phyloP scores from a whole-genome alignment of 2,888 invertebrate genomes.

The Ormyrus rosae region DNA sequence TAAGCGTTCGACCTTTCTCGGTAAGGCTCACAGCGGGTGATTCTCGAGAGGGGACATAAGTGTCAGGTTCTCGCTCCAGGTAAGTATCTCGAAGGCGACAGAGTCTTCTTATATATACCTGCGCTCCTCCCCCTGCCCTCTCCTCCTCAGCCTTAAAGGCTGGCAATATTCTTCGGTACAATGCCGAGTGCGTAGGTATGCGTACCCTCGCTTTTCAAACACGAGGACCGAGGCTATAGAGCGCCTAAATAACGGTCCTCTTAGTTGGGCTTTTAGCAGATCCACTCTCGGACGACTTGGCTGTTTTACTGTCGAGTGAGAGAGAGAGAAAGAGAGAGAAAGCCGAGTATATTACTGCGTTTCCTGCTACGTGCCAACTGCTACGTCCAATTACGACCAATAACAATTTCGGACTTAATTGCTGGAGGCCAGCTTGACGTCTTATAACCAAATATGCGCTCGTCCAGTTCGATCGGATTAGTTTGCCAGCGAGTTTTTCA shows the following conservation, averaged over 20 bases:
- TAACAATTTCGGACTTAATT: constrained; percentile 69
- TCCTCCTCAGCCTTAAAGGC: neutral
- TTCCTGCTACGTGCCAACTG: constrained; percentile 60
- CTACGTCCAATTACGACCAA: constrained; percentile 67
- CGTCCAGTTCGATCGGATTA: constrained; percentile 12
- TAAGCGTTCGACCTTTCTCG: constrained; percentile 55
- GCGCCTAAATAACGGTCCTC: constrained; percentile 4
- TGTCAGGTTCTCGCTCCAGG: constrained; percentile 50
- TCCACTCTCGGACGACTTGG: neutral
- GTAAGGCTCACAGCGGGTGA: constrained; percentile 53
- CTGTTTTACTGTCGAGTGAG: constrained; percentile 21
- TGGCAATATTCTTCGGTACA: constrained; percentile 13
- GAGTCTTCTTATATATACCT: constrained; percentile 2
- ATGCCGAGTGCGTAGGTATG: neutral
- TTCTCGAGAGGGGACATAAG: constrained; percentile 45
- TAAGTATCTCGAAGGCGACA: constrained; percentile 11
- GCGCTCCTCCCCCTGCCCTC: constrained; percentile 12
- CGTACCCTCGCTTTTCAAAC: neutral
- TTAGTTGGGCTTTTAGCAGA: constrained; percentile 21
- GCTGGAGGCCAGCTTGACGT: constrained; percentile 47
- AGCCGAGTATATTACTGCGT: neutral
- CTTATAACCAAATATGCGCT: neutral
- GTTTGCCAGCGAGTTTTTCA: neutral
- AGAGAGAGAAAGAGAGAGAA: no score
- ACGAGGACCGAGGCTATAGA: neutral